phyloP scores from a whole-genome alignment of 2,113 vertebrate genomes.

The Oceanodroma tethys region DNA sequence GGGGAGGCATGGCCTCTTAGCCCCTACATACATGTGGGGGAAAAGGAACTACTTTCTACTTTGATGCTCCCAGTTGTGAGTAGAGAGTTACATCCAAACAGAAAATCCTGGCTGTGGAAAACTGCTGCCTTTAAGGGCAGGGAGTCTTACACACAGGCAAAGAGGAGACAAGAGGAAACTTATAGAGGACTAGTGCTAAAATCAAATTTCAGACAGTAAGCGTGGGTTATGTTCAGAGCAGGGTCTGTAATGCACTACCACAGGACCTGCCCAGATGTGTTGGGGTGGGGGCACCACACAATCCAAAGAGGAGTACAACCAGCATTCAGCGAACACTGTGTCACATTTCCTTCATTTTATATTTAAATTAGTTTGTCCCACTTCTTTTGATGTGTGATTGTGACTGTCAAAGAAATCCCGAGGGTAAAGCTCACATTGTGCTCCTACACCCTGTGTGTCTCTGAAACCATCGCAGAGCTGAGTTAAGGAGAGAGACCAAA shows the following conservation, averaged over 20 bases:
- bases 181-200: background rate
- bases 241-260: background rate
- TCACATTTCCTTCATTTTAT: background rate
- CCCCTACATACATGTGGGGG: background rate
- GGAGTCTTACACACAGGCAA: background rate
- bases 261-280: background rate
- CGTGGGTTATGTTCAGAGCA: background rate
- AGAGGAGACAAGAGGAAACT: background rate
- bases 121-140: background rate
- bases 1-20: background rate
- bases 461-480: background rate
- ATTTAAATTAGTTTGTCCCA: background rate
- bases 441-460: background rate
- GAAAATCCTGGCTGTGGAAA: background rate
- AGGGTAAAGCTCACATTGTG: background rate
- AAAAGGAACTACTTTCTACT: background rate
- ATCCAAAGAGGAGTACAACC: background rate
- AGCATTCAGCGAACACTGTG: background rate
- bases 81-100: background rate
- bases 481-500: background rate
- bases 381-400: background rate
- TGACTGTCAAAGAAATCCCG: background rate
- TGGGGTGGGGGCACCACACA: accelerated
- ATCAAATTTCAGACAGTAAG: background rate
- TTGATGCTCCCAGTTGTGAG: background rate